Evolutionary conservation across 2,113 vertebrate genomes (phyloP), one percentile per base, ranked within the genome.

Genomic region (Corythaixoides concolor): DNA sequence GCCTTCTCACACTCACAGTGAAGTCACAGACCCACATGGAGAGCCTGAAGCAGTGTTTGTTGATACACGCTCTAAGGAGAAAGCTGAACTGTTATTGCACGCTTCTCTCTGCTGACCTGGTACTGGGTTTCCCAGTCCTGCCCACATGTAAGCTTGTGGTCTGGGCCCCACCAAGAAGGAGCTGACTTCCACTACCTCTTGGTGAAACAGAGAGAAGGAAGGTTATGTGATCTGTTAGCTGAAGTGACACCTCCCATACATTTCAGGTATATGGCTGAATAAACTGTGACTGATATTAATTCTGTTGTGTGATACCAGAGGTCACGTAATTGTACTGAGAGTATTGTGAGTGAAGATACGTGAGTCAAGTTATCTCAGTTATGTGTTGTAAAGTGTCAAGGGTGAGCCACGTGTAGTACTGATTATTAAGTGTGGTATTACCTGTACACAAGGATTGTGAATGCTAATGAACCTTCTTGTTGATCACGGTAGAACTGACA

Each of bases 351-450:
- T 37, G 26, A 66, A 85, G 62, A 16, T 45, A 72, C 5, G 12
- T 70, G 5, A 4, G 2, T 74, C 39, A 49, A 20, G 21, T 75
- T 68, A 37, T 58, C 32, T 78, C n/a, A 70, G 7, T 39, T 47
- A 66, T 2, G 26, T 62, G 28, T 62, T 60, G 30, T 37, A 85
- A 89, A 74, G 35, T 0, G 0, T 55, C 37, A 78, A 39, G 53
- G 16, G 21, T n/a, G 64, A 85, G 27, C 17, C 41, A 59, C 0
- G 0, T 5, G 10, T 52, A 72, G n/a, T 28, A 17, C 47, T 39
- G 37, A 77, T 66, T 47, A 56, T 47, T 64, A 43, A 43, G 43
- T 41, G 15, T 55, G 15, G 52, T 79, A 37, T 85, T 75, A 52
- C 26, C 19, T 72, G 26, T 55, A 19, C 21, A 17, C 26, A 21